Evolutionary conservation across 2,113 vertebrate genomes (phyloP), one percentile per base, ranked within the genome.

Genomic region (Gallinago jamesoni): DNA sequence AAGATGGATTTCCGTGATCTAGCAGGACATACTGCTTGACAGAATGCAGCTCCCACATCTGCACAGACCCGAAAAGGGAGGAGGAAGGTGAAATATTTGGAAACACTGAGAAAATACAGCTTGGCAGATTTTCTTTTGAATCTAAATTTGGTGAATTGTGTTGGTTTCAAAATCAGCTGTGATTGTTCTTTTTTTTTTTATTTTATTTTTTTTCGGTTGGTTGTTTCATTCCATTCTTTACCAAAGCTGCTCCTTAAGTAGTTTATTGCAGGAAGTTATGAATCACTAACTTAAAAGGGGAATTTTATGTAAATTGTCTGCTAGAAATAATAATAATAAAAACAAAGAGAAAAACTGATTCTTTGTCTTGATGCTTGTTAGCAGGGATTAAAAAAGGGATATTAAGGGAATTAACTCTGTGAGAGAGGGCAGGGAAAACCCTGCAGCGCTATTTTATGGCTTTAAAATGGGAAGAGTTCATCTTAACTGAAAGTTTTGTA

Each of bases 191-290:
- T 64, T 95, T 97, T 84, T 89, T 55, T 41, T 84, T 55, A 10
- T 30, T 85, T 68, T 90, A 47, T 91, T 84, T 87, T 95, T 95
- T 94, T 96, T 76, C 3, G 83, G 96, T 98, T 97, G 93, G 97
- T 98, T 96, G 91, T 98, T 98, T 98, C 97, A 97, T 98, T 98
- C 98, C 97, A 97, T 98, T 98, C 97, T 98, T 98, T 98, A 98
- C 98, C 98, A 98, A 98, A 98, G 98, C 98, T 98, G 98, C 98
- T 98, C 97, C 97, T 97, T 98, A 97, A 98, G 98, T 98, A 98
- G 98, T 98, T 98, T 97, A 96, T 98, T 95, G 97, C 97, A 97
- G 97, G 98, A 97, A 95, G 87, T 97, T 97, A 74, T 97, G 96
- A 97, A 97, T 97, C 98, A 98, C 98, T 99, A 98, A 99, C 98